Percentiles rank a stretch among this genome's conserved stretches.
phyloP scores from a whole-genome alignment of 2,113 vertebrate genomes.

The Clarias macrocephalus region DNA sequence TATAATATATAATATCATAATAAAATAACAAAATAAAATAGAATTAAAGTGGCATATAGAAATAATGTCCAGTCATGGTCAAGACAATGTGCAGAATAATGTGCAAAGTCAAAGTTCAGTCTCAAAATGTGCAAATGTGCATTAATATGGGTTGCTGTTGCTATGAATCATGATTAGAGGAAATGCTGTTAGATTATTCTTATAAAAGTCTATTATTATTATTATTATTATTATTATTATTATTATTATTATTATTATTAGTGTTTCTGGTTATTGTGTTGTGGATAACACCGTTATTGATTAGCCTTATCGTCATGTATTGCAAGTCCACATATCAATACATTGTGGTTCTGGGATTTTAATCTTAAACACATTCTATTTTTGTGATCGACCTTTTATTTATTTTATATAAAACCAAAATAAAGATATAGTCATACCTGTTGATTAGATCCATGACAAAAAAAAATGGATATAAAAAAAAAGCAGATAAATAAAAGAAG shows the following conservation, averaged over 20 bases:
- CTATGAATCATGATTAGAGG: not conserved
- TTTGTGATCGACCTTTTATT: not conserved
- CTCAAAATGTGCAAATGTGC: too few species aligned
- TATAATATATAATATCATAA: too few species aligned
- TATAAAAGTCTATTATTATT: not conserved
- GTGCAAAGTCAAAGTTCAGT: too few species aligned
- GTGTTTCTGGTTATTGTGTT: not conserved
- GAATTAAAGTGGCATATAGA: too few species aligned
- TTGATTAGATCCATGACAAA: too few species aligned
- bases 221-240: too few species aligned
- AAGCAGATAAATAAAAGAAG: not conserved
- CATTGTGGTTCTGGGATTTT: not conserved
- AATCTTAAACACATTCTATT: not conserved
- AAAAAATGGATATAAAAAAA: not conserved
- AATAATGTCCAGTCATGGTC: too few species aligned
- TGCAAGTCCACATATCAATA: not conserved
- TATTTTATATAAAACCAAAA: not conserved
- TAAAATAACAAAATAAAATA: too few species aligned
- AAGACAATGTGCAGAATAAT: too few species aligned
- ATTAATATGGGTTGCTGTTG: not conserved
- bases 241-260: too few species aligned
- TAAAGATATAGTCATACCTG: not conserved
- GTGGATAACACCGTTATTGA: not conserved
- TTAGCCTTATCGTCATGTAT: not conserved
- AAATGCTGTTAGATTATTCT: not conserved